A percentile compares a stretch with the other conserved stretches of the same genome.
Conservation (phyloP, 2,888 invertebrate species). For the Tigriopus californicus region DNA sequence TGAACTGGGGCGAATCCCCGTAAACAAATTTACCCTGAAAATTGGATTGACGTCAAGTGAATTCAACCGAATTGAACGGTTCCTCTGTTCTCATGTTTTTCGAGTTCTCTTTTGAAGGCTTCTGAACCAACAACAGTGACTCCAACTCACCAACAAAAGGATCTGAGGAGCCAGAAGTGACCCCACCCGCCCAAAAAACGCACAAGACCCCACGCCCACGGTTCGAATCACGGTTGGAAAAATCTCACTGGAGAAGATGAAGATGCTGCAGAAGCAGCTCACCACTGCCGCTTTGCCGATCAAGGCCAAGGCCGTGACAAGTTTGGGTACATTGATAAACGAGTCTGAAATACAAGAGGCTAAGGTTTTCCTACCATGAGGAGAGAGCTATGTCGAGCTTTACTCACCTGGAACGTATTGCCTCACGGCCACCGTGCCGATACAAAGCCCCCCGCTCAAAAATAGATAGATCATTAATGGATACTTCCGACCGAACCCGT, state of each 20-base stretch:
- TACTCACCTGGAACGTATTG: neutral
- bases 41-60: neutral
- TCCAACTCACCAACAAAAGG: slow-evolving; percentile 24
- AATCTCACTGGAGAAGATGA: slow-evolving; percentile 26
- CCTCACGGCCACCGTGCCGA: slow-evolving; percentile 26
- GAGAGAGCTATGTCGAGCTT: neutral
- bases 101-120: neutral
- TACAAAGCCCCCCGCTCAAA: slow-evolving; percentile 28
- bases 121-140: too few relatives aligned
- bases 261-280: slow-evolving; percentile 30
- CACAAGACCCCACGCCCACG: slow-evolving; percentile 29
- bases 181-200: slow-evolving; percentile 32
- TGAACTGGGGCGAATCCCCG: slow-evolving; percentile 22
- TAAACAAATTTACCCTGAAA: slow-evolving; percentile 15
- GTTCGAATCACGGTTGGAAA: slow-evolving; percentile 24
- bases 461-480: slow-evolving; percentile 30
- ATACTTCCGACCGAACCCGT: slow-evolving; percentile 29
- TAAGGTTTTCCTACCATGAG: neutral
- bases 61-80: neutral
- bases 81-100: neutral
- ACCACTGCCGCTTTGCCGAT: slow-evolving; percentile 31
- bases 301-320: slow-evolving; percentile 23
- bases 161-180: slow-evolving; percentile 31
- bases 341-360: neutral
- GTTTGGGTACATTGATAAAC: neutral